Base-by-base conservation (phyloP, 2,888 invertebrate genomes). In the Thecophora atra region DNA sequence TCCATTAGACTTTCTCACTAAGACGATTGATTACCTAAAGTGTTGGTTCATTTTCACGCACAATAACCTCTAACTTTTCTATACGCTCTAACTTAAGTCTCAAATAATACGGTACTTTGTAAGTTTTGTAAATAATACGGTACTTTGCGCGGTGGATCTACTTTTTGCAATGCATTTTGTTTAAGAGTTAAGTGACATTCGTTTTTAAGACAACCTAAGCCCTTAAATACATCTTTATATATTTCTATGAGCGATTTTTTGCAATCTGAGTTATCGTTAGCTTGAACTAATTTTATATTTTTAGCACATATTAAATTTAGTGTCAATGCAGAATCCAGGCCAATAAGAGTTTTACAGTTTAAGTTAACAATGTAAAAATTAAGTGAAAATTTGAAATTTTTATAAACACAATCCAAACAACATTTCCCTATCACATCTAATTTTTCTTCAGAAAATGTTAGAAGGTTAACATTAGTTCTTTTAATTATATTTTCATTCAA, bases 371-470 rank as follows among this genome's bases (percentile, higher is more conserved):
- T 44, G 13, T 44, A 44, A 13, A 44, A 44, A 44, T 44, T n/a
- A 44, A 11, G 13, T 44, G 7, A 44, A 13, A 44, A 44, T 44
- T 44, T 44, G 7, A 13, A 11, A n/a, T n/a, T n/a, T n/a, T n/a
- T n/a, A n/a, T n/a, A n/a, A n/a, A n/a, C n/a, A n/a, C n/a, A n/a
- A n/a, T 54, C 54, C n/a, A 54, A 54, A 54, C n/a, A 11, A 54
- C 54, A 54, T 54, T 54, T 54, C 54, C 11, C n/a, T 54, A 54
- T 7, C 54, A 54, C 54, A 54, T 54, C 54, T 54, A 54, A 54
- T 54, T 54, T 54, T 11, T 11, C 7, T 11, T 11, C 7, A 54
- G n/a, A 54, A 54, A 7, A 54, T 54, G 54, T 54, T 7, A 54
- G 54, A 11, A 54, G 54, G n/a, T 54, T 7, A 11, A 54, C 54